phyloP scores from a whole-genome alignment of 1,140 invertebrate genomes.

The Cotesia glomerata region DNA sequence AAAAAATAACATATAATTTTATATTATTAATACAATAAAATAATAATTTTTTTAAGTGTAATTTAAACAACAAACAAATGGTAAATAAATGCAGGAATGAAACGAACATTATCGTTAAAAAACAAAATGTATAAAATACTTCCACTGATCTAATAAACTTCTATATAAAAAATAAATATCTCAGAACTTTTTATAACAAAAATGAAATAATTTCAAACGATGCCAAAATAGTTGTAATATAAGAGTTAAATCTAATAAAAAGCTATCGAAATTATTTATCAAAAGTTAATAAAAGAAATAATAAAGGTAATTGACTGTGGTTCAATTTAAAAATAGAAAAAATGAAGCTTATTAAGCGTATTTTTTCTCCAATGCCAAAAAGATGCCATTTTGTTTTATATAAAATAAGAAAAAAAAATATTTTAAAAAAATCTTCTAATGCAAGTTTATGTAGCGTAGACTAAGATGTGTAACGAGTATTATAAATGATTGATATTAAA shows the following conservation, averaged over 20 bases:
- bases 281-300: conserved; percentile 24
- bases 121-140: neutral
- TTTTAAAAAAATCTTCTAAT: conserved; percentile 23
- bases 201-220: conserved; percentile 45
- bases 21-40: neutral
- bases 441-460: conserved; percentile 34
- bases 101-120: neutral
- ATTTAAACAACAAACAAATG: conserved; percentile 15
- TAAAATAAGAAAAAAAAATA: conserved; percentile 52
- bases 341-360: conserved; percentile 45
- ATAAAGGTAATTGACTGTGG: neutral
- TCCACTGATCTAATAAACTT: neutral
- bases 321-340: conserved; percentile 33
- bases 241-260: conserved; percentile 55
- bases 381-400: conserved; percentile 60
- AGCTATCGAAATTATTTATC: conserved; percentile 49
- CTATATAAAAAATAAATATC: conserved; percentile 14
- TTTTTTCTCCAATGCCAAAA: conserved; percentile 64
- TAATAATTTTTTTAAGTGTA: too few species aligned
- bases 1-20: conserved; percentile 14
- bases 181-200: conserved; percentile 19
- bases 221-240: conserved; percentile 63
- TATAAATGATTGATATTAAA: conserved; percentile 45
- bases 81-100: conserved; percentile 19
- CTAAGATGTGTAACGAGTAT: conserved; percentile 42